These are phyloP conservation scores for Subacronicta megacephala DNA, from an alignment of 2,888 invertebrate species.

Conservation along the genomic window DNA sequence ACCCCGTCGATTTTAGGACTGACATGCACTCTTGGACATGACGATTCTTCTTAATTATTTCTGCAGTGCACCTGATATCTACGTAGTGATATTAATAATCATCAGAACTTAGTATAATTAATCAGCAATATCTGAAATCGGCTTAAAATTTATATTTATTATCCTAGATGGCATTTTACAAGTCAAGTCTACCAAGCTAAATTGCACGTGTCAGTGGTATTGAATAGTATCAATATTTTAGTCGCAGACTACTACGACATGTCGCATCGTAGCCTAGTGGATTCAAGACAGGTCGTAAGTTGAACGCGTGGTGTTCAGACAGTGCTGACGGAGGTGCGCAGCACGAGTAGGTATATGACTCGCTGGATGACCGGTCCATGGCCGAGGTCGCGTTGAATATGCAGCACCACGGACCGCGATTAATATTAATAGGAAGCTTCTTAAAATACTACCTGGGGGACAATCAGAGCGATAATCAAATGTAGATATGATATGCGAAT, in stretches of 20 bases:
- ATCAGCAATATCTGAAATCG: background rate
- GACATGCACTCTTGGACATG: conserved; percentile 31
- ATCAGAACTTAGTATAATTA: background rate
- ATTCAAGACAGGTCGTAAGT: conserved; percentile 13
- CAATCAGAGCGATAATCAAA: conserved; percentile 77
- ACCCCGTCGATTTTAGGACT: conserved; percentile 38
- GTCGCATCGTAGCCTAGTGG: conserved; percentile 35
- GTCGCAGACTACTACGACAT: conserved; percentile 17
- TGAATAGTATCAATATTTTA: background rate
- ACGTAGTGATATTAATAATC: too few species aligned
- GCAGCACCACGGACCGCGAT: conserved; percentile 70
- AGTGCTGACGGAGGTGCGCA: conserved; percentile 14
- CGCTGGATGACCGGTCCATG: conserved; percentile 81
- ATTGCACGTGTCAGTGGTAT: background rate
- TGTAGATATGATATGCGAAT: conserved; percentile 69
- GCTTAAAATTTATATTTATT: background rate
- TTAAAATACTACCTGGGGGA: conserved; percentile 77
- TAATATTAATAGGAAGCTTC: conserved; percentile 81
- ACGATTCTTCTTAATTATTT: background rate
- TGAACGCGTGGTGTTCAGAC: conserved; percentile 26
- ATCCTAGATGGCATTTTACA: background rate
- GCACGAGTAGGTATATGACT: conserved; percentile 43
- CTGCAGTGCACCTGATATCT: background rate
- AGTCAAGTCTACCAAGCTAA: background rate
- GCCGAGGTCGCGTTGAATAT: conserved; percentile 83